Conservation (phyloP, 2,888 invertebrate species). For the Tillus elongatus region DNA sequence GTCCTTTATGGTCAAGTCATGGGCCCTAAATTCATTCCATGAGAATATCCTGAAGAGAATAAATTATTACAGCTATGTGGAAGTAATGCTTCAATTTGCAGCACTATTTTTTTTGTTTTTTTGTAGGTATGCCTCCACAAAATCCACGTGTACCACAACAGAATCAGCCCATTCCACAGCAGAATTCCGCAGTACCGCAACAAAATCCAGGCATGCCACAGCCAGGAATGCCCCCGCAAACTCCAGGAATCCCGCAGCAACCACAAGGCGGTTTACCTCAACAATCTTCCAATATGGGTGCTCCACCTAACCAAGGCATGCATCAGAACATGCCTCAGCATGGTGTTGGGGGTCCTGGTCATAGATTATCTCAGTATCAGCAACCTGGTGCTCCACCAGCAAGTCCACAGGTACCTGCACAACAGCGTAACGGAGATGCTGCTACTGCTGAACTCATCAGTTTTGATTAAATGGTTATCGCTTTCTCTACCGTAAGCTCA, state of each 20-base stretch:
- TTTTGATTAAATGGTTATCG: constrained; percentile 73
- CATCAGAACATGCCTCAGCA: constrained; percentile 9
- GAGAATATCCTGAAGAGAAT: no score
- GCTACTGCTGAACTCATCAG: constrained; percentile 72
- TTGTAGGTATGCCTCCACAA: not conserved
- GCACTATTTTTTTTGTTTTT: no score
- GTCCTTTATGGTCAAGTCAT: no score
- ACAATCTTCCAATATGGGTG: not conserved
- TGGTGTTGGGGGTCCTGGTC: not conserved
- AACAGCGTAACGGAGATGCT: constrained; percentile 40
- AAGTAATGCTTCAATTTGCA: no score
- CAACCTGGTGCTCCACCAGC: constrained; percentile 26
- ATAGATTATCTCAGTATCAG: no score
- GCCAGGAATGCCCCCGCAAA: constrained; percentile 13
- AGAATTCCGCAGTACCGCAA: not conserved
- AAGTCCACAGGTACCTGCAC: constrained; percentile 24
- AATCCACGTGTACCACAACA: constrained; percentile 2
- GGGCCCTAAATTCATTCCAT: no score
- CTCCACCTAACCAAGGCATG: constrained; percentile 1
- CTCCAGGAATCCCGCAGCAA: constrained; percentile 8
- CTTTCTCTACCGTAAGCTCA: no score
- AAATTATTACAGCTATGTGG: no score
- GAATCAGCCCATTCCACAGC: not conserved
- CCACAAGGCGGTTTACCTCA: not conserved
- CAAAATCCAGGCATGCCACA: constrained; percentile 12